Conservation (phyloP, 2,797 vertebrate genomes). For the Paedocypris micromegethes region DNA sequence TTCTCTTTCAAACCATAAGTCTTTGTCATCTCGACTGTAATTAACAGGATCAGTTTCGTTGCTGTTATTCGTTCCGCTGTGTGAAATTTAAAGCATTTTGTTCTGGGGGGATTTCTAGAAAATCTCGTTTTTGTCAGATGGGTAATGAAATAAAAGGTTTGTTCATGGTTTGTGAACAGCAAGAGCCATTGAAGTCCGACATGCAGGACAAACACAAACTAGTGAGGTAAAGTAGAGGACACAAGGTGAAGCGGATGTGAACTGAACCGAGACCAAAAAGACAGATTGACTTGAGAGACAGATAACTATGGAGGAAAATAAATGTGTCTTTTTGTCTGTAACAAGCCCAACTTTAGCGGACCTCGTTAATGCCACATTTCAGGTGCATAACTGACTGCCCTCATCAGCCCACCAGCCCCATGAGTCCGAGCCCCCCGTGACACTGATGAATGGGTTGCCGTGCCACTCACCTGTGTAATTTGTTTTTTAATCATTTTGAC, state of each 20-base stretch:
- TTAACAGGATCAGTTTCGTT: conserved; percentile 12
- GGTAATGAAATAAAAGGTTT: conserved; percentile 6
- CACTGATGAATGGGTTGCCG: conserved; percentile 69
- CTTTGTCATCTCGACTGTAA: not conserved
- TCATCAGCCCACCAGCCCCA: conserved; percentile 1
- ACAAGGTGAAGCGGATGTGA: conserved; percentile 14
- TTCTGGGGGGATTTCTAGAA: conserved; percentile 1
- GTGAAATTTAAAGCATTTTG: conserved; percentile 8
- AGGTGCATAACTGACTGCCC: not conserved
- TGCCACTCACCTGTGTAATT: conserved; percentile 62
- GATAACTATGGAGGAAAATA: not conserved
- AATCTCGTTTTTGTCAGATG: conserved; percentile 1
- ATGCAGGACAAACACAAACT: conserved; percentile 20
- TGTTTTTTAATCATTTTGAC: conserved; percentile 66
- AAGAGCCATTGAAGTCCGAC: conserved; percentile 25
- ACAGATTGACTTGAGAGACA: not conserved
- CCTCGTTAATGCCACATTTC: conserved; percentile 9
- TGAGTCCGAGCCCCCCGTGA: conserved; percentile 50
- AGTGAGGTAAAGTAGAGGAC: conserved; percentile 38
- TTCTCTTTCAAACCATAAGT: conserved; percentile 1
- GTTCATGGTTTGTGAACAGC: conserved; percentile 31
- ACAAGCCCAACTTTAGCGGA: conserved; percentile 3
- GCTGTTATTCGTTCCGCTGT: not conserved
- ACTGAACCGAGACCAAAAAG: not conserved
- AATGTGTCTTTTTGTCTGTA: not conserved